phyloP scores from a whole-genome alignment of 2,113 vertebrate species.

The Eurypyga helias region DNA sequence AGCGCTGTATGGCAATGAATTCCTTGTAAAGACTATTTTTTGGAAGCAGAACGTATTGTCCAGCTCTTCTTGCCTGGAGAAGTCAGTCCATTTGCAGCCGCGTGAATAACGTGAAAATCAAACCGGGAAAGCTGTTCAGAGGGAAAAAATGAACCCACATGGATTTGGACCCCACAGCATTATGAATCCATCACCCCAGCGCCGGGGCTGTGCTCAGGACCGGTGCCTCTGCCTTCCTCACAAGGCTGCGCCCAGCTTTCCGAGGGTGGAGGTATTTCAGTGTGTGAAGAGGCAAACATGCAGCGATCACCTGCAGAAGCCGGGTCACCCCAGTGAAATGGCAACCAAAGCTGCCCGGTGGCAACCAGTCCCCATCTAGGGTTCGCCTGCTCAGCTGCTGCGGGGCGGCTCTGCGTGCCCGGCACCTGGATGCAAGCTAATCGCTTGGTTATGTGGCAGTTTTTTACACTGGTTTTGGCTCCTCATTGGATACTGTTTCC shows the following conservation, averaged over 20 bases:
- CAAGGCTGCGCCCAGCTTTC: not conserved
- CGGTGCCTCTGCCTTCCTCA: rapidly evolving
- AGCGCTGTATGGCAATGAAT: not conserved
- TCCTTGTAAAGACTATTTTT: too few species aligned
- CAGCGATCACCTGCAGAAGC: too few species aligned
- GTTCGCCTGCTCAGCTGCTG: not conserved
- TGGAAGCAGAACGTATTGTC: not conserved
- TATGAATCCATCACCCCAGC: too few species aligned
- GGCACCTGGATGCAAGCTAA: not conserved
- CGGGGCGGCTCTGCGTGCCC: rapidly evolving
- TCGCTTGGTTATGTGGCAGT: not conserved
- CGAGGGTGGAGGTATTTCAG: too few species aligned
- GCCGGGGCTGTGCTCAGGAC: not conserved
- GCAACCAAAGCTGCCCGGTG: too few species aligned
- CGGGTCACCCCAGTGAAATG: too few species aligned
- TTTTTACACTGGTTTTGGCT: not conserved
- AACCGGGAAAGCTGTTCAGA: not conserved
- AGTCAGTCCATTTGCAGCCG: rapidly evolving
- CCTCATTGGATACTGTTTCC: not conserved
- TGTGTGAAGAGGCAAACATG: rapidly evolving
- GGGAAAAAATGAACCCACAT: not conserved
- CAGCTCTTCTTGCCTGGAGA: not conserved
- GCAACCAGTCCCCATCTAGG: too few species aligned
- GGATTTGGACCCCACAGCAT: rapidly evolving
- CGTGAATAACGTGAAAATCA: rapidly evolving